Evolutionary conservation across 2,888 invertebrate genomes (phyloP).

Genomic region (Sminthurinus aureus): DNA sequence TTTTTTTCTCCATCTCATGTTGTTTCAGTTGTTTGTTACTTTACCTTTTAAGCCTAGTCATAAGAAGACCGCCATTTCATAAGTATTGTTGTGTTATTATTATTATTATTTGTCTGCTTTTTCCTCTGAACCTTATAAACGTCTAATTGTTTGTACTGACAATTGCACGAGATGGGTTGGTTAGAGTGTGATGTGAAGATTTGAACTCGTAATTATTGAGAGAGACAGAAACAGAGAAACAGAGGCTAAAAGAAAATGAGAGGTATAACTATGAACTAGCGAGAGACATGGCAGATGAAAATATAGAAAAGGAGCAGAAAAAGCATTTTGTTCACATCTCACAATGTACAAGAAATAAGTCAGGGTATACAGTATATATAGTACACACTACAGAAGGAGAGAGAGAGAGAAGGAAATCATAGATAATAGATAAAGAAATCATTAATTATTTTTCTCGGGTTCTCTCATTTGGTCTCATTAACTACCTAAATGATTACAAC

Average conservation of each 20-base stretch:
- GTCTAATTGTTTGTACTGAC: conserved; percentile 33
- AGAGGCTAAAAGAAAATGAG: no score
- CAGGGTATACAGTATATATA: background rate
- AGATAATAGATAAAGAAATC: conserved; percentile 41
- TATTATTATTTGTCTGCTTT: background rate
- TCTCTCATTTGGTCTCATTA: conserved; percentile 36
- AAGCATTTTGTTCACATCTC: conserved; percentile 15
- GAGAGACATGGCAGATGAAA: background rate
- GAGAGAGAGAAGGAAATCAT: conserved; percentile 30
- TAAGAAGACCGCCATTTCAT: background rate
- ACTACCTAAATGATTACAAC: conserved; percentile 32
- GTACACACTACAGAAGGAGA: background rate
- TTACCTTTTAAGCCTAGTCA: background rate
- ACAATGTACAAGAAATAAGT: no score
- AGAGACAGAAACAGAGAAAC: background rate
- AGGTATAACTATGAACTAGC: background rate
- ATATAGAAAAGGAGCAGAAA: background rate
- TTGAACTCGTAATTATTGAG: conserved; percentile 30
- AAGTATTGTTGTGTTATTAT: background rate
- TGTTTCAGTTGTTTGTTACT: background rate
- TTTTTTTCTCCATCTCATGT: background rate
- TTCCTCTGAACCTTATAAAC: background rate
- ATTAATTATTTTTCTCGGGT: conserved; percentile 38
- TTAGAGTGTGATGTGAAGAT: conserved; percentile 19
- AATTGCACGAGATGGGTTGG: conserved; percentile 27